Conservation (phyloP, 2,113 vertebrate genomes). For the Poicephalus gulielmi region DNA sequence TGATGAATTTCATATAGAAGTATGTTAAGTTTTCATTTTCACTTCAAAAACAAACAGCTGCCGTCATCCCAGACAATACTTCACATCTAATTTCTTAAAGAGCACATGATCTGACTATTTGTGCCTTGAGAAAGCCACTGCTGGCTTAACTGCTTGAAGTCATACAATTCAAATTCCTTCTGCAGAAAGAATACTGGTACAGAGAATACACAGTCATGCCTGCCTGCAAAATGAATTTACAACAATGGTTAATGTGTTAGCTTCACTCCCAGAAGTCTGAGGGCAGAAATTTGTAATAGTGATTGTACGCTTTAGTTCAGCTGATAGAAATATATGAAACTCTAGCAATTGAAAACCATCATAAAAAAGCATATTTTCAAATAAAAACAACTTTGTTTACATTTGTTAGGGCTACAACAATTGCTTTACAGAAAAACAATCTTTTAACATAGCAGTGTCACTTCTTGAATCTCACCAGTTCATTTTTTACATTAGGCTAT, state of each 20-base stretch:
- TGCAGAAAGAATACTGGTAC: background rate
- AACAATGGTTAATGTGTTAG: background rate
- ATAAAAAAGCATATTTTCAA: background rate
- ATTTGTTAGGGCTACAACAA: background rate
- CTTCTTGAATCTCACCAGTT: background rate
- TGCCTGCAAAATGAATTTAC: background rate
- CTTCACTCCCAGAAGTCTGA: background rate
- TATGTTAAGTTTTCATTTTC: background rate
- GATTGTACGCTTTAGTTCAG: background rate
- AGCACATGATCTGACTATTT: background rate
- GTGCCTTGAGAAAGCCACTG: background rate
- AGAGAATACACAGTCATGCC: background rate
- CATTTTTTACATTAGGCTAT: background rate
- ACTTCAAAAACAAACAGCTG: background rate
- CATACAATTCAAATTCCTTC: background rate
- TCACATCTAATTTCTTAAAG: background rate
- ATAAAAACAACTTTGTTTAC: background rate
- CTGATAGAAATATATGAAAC: background rate
- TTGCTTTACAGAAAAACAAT: background rate
- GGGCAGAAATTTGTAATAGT: background rate
- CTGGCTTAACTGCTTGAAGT: background rate
- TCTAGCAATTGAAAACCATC: background rate
- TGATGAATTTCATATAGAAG: background rate
- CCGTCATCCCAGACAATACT: background rate
- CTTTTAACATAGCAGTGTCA: background rate